Conservation (phyloP, 2,113 vertebrate genomes). For the Monopterus albus region DNA sequence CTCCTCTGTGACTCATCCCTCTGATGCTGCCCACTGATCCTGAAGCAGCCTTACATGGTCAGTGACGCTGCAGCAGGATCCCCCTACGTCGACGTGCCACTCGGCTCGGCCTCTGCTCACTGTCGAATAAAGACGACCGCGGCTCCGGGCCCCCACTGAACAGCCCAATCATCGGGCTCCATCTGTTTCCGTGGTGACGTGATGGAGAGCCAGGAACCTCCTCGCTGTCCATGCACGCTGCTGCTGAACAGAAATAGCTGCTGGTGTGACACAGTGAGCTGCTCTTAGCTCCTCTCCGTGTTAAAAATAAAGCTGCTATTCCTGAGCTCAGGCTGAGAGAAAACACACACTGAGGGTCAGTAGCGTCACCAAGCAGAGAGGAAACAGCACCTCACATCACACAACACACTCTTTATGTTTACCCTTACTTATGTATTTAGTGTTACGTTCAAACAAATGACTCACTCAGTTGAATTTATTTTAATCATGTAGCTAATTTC, state of each 20-base stretch:
- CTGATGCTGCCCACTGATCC: background rate
- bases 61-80: constrained; percentile 68
- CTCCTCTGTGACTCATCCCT: constrained; percentile 47
- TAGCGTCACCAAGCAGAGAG: background rate
- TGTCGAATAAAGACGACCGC: background rate
- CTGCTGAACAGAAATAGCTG: constrained; percentile 47
- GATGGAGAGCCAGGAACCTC: constrained; percentile 46
- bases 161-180: constrained; percentile 28
- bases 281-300: constrained; percentile 2
- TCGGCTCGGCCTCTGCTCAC: background rate
- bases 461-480: too few species aligned
- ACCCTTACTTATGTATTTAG: too few species aligned
- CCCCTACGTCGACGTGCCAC: constrained; percentile 29
- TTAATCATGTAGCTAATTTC: too few species aligned
- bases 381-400: too few species aligned
- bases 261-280: constrained; percentile 37
- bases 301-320: constrained; percentile 54
- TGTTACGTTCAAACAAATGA: too few species aligned
- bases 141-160: background rate
- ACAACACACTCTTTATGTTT: too few species aligned
- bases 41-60: constrained; percentile 65
- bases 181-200: constrained; percentile 67
- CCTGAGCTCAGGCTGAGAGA: background rate
- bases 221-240: constrained; percentile 16
- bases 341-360: background rate